A percentile compares a stretch with the other conserved stretches of the same genome.
These are phyloP conservation scores for Ellobium chinense DNA, from an alignment of 2,888 invertebrate species.

Conservation along the genomic window DNA sequence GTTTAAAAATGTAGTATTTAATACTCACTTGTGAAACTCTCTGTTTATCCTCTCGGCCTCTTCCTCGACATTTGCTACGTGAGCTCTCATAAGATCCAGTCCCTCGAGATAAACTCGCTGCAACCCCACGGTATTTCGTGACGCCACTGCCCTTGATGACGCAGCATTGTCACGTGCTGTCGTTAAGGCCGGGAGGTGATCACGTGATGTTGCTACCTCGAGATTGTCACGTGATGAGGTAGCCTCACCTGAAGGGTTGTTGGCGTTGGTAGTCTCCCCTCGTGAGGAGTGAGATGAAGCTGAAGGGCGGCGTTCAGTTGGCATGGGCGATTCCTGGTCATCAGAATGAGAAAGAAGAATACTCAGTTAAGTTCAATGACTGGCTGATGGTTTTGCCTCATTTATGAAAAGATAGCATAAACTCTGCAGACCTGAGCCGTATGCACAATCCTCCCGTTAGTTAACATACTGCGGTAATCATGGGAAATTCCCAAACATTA, in stretches of 20 bases:
- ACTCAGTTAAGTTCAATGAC: too few relatives aligned
- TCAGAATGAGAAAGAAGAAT: too few relatives aligned
- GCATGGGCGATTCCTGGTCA: background rate
- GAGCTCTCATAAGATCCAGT: slow-evolving; percentile 68
- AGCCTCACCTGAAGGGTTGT: background rate
- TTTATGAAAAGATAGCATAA: too few relatives aligned
- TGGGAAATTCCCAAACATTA: too few relatives aligned
- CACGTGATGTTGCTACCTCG: background rate
- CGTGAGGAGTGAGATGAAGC: background rate
- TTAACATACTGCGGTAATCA: too few relatives aligned
- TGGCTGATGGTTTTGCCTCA: too few relatives aligned
- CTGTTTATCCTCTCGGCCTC: slow-evolving; percentile 63
- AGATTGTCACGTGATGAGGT: too few relatives aligned
- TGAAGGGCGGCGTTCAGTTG: background rate
- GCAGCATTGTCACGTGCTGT: background rate
- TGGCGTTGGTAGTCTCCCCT: background rate
- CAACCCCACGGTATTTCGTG: slow-evolving; percentile 55
- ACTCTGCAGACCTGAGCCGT: too few relatives aligned
- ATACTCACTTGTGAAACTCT: slow-evolving; percentile 59
- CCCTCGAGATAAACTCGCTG: slow-evolving; percentile 73
- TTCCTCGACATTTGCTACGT: slow-evolving; percentile 64
- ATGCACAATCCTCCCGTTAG: too few relatives aligned
- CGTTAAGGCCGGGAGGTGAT: background rate
- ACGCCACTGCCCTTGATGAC: slow-evolving; percentile 5
- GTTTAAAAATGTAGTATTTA: too few relatives aligned